Evolutionary conservation across 2,113 vertebrate genomes (phyloP), one percentile per base, ranked within the genome.

Genomic region (Paedocypris sp.): DNA sequence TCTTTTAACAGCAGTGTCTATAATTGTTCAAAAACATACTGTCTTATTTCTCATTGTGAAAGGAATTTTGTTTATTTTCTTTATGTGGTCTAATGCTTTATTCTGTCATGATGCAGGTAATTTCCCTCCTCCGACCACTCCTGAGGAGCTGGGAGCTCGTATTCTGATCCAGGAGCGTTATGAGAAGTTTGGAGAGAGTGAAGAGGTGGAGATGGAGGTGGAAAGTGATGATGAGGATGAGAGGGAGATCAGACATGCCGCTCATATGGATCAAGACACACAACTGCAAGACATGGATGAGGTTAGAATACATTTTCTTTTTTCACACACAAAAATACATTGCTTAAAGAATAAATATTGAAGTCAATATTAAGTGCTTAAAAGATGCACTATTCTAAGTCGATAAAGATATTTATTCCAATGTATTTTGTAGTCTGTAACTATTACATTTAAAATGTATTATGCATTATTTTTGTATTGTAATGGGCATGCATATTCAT

Each of bases 201-300:
- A 99, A 69, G 95, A 99, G 62, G 95, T 99, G 0, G 95, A 99
- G 72, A 99, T 99, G 95, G 95, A 99, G 74, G 95, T 99, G 1
- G 95, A 99, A 62, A 98, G 94, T 22, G 95, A 98, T 42, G 93
- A 97, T 47, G 92, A 94, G 0, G 87, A 89, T 26, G 89, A 88
- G 25, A 83, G 93, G 4, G 85, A 88, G 23, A 84, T 85, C 3
- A 88, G 90, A 39, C 72, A 89, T 0, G 75, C 87, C 4, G 73
- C 87, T 13, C 95, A 94, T 23, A 82, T 87, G 35, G 95, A 99
- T 76, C 94, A 98, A 75, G 95, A 99, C 71, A 99, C 94, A 3
- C 93, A 96, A 84, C 86, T 99, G 47, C 95, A 99, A 72, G 95
- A 99, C 66, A 99, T 99, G 95, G 95, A 99, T 45, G 95, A 99